Evolutionary conservation across 1,140 invertebrate genomes (phyloP).

Genomic region (Drosophila guanche): DNA sequence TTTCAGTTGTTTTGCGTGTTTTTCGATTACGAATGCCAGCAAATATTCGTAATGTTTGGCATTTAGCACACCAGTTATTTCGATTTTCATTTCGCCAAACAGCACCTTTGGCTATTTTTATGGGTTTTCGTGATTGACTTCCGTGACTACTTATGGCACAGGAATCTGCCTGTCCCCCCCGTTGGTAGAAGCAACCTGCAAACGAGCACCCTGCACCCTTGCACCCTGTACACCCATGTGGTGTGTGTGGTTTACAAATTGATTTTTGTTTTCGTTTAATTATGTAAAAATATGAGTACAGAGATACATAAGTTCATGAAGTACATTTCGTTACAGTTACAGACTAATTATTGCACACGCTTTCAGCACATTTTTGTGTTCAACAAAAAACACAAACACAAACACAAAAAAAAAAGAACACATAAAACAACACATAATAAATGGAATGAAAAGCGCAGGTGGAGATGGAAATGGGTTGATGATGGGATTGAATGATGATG

Average conservation of each 20-base stretch:
- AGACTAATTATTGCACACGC: conserved; percentile 52
- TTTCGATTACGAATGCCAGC: too few relatives aligned
- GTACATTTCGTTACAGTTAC: conserved; percentile 30
- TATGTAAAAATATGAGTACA: conserved; percentile 26
- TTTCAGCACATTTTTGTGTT: conserved; percentile 44
- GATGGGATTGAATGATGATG: too few relatives aligned
- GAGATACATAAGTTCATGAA: conserved; percentile 51
- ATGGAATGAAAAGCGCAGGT: conserved; percentile 34
- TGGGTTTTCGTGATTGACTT: conserved; percentile 56
- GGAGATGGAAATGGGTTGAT: not conserved
- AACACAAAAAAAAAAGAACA: conserved; percentile 21
- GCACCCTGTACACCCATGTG: too few relatives aligned
- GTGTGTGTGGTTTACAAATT: conserved; percentile 3
- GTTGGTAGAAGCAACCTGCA: not conserved
- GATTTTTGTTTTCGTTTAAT: conserved; percentile 56
- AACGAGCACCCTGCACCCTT: too few relatives aligned
- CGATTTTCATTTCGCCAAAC: conserved; percentile 10
- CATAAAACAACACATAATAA: conserved; percentile 27
- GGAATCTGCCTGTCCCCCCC: not conserved
- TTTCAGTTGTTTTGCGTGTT: not conserved
- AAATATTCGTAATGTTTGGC: not conserved
- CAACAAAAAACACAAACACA: conserved; percentile 24
- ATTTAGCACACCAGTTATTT: conserved; percentile 49
- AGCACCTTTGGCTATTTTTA: conserved; percentile 35
- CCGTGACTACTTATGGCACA: conserved; percentile 16